Conservation (phyloP, 2,113 vertebrate genomes). For the Microcebus ravelobensis region DNA sequence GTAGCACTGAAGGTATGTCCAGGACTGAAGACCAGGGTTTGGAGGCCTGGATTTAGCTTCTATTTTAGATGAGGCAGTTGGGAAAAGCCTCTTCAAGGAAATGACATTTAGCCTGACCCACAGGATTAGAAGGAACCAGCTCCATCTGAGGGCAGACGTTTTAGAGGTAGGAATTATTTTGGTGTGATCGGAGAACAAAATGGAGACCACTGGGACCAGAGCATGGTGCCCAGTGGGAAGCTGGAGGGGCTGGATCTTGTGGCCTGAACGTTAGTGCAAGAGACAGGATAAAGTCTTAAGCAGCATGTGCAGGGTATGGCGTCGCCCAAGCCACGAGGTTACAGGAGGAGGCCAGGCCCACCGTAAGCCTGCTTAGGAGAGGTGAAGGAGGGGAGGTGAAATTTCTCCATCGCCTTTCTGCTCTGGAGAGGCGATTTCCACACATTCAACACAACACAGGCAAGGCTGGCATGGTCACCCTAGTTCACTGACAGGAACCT, state of each 20-base stretch:
- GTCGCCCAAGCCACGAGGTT: neutral
- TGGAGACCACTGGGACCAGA: neutral
- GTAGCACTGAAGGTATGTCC: neutral
- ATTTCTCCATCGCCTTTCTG: neutral
- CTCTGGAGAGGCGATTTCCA: neutral
- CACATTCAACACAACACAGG: neutral
- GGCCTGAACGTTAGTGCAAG: rapidly evolving
- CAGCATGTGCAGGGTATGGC: rapidly evolving
- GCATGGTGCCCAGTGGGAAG: rapidly evolving
- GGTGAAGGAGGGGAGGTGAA: too few species aligned
- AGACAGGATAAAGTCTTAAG: neutral
- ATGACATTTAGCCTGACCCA: neutral
- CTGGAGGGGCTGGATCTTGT: neutral
- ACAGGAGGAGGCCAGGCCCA: neutral
- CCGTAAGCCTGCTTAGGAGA: rapidly evolving
- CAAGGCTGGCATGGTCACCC: too few species aligned
- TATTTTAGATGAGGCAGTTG: neutral
- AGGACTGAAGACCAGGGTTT: neutral
- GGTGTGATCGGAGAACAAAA: neutral
- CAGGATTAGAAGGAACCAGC: neutral
- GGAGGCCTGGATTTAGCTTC: neutral
- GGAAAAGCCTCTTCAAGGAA: neutral
- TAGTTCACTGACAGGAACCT: neutral
- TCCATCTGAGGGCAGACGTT: neutral
- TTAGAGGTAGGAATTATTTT: too few species aligned